Evolutionary conservation across 2,797 vertebrate species (phyloP).

Genomic region (Xenops minutus): DNA sequence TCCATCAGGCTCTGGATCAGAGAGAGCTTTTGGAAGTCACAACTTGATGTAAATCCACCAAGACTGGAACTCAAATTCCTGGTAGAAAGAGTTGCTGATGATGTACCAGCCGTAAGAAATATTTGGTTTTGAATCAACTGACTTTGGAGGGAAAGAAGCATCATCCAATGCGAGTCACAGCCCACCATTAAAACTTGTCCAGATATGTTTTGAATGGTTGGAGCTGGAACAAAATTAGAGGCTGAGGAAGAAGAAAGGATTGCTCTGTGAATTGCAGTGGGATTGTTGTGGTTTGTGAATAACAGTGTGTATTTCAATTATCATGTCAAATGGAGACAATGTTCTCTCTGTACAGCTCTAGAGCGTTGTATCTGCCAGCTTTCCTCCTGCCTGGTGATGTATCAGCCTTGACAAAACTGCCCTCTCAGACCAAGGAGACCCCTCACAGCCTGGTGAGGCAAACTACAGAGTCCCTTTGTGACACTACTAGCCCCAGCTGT

Average conservation of each 20-base stretch:
- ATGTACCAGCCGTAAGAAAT: background rate
- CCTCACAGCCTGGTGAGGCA: background rate
- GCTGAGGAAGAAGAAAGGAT: background rate
- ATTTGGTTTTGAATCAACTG: background rate
- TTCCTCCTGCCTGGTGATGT: background rate
- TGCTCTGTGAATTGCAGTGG: background rate
- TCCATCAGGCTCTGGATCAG: background rate
- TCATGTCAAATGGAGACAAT: background rate
- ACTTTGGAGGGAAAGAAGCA: background rate
- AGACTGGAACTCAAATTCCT: background rate
- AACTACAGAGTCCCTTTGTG: background rate
- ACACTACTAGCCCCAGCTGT: background rate
- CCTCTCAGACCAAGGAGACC: background rate
- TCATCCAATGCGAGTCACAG: rapidly evolving
- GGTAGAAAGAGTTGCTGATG: background rate
- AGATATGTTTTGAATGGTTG: background rate
- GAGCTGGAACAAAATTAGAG: background rate
- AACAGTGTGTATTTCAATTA: background rate
- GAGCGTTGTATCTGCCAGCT: background rate
- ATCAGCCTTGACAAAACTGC: background rate
- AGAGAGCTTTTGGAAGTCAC: background rate
- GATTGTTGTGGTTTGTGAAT: background rate
- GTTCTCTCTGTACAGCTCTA: background rate
- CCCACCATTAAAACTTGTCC: background rate
- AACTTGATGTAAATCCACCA: background rate